A percentile compares a stretch with the other conserved stretches of the same genome.
Evolutionary conservation across 2,888 invertebrate species (phyloP).

Genomic region (Pterostichus madidus): DNA sequence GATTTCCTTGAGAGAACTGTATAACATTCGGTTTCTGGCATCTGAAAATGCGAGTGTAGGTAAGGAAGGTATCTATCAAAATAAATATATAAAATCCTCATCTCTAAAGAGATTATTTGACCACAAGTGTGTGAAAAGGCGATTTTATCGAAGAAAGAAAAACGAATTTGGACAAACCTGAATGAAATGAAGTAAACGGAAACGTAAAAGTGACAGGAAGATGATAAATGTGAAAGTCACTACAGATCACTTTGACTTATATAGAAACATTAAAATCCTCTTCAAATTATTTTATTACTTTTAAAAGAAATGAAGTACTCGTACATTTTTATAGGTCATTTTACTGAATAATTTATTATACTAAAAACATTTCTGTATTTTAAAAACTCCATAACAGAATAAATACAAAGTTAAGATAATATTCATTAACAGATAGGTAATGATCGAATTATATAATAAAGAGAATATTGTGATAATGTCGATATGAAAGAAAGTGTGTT

Average conservation of each 20-base stretch:
- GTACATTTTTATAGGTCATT: too few relatives aligned
- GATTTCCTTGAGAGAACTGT: too few relatives aligned
- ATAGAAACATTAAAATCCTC: conserved; percentile 36
- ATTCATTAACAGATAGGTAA: too few relatives aligned
- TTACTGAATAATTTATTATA: too few relatives aligned
- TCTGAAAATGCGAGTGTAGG: too few relatives aligned
- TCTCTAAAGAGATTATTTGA: conserved; percentile 33
- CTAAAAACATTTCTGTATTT: too few relatives aligned
- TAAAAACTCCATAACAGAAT: too few relatives aligned
- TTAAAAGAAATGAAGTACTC: too few relatives aligned
- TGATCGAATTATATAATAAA: too few relatives aligned
- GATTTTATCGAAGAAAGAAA: conserved; percentile 48
- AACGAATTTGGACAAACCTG: conserved; percentile 46
- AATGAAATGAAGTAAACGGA: conserved; percentile 46
- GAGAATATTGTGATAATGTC: too few relatives aligned
- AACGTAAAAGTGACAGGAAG: conserved; percentile 43
- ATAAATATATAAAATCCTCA: conserved; percentile 31
- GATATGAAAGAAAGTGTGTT: background rate
- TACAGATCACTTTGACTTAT: conserved; percentile 35
- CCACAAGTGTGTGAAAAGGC: conserved; percentile 33
- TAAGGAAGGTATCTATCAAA: conserved; percentile 12
- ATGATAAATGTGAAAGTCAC: conserved; percentile 42
- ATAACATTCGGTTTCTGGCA: too few relatives aligned
- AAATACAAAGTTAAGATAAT: too few relatives aligned
- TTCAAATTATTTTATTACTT: conserved; percentile 28